phyloP scores from a whole-genome alignment of 2,888 invertebrate genomes.

The Plemyria rubiginata region DNA sequence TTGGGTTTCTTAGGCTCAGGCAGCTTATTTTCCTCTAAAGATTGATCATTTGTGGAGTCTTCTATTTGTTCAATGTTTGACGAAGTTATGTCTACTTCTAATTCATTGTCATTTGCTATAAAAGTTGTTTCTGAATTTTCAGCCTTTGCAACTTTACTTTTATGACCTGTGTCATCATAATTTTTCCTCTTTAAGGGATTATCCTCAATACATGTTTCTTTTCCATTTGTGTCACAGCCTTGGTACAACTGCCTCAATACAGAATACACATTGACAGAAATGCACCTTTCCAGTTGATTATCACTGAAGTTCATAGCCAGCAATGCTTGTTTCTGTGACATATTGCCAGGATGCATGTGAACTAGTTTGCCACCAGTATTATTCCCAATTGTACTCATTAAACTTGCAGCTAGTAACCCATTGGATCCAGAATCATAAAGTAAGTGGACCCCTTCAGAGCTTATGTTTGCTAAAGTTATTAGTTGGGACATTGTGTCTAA shows the following conservation, averaged over 20 bases:
- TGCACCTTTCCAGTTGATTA: slow-evolving; percentile 88
- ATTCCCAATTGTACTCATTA: slow-evolving; percentile 91
- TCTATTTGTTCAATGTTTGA: slow-evolving; percentile 22
- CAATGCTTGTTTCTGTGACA: slow-evolving; percentile 91
- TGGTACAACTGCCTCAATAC: slow-evolving; percentile 89
- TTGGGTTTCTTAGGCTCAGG: slow-evolving; percentile 80
- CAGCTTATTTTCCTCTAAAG: slow-evolving; percentile 20
- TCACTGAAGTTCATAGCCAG: slow-evolving; percentile 91
- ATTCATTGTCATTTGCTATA: slow-evolving; percentile 21
- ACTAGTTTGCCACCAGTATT: slow-evolving; percentile 87
- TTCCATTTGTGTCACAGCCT: slow-evolving; percentile 67
- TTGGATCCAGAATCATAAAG: slow-evolving; percentile 95
- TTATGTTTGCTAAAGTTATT: slow-evolving; percentile 91
- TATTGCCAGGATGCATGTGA: slow-evolving; percentile 92
- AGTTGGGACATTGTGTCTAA: slow-evolving; percentile 96
- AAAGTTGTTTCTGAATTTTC: slow-evolving; percentile 33
- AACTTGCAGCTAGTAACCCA: slow-evolving; percentile 92
- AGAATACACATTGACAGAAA: slow-evolving; percentile 91
- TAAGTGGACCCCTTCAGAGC: slow-evolving; percentile 90
- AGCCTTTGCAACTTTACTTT: slow-evolving; percentile 62
- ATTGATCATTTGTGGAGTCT: slow-evolving; percentile 24
- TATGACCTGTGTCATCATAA: slow-evolving; percentile 48
- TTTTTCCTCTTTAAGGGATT: slow-evolving; percentile 63
- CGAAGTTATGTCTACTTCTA: slow-evolving; percentile 19
- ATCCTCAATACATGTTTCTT: slow-evolving; percentile 45